Base-by-base conservation (phyloP, 2,113 vertebrate genomes). In the Cervus canadensis region DNA sequence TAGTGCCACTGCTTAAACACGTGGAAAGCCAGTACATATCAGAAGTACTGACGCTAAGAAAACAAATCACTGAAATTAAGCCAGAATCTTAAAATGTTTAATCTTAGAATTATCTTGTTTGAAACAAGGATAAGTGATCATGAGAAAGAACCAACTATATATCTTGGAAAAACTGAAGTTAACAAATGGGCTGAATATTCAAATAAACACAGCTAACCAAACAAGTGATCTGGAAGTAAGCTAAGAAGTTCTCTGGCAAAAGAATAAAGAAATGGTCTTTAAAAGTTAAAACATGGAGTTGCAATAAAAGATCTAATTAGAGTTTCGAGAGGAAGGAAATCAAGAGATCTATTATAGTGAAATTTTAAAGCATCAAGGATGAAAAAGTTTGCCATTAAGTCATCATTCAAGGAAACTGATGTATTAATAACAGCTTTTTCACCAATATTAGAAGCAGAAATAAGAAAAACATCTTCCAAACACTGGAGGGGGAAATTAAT, bases 181-280 rank as follows among this genome's bases (percentile, higher is more conserved):
- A 84, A 91, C 16, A 74, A 88, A 74, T 52, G n/a, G 2, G 19
- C 14, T 91, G 23, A 94, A 33, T 76, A 91, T 52, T 93, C 26
- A 76, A 91, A 59, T 33, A 52, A 40, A 36, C 17, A 50, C 19
- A 94, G 54, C 36, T 78, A 21, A 59, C 60, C 23, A 94, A 95
- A 85, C 23, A 76, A 84, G 54, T 36, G 13, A 45, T 74, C 4
- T 36, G 57, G n/a, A 85, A 81, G 17, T 88, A 87, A 85, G 43
- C 30, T 40, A 86, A 85, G 40, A 91, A 83, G 91, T 96, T 93
- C 23, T 97, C 43, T 96, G 28, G n/a, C 79, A 94, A 95, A 92
- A 26, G 28, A 86, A 88, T 83, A 87, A 67, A 30, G 23, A 92
- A 89, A 62, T 74, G 5, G 15, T 83, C 60, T 81, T 94, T 91